A percentile compares a stretch with the other conserved stretches of the same genome.
Conservation (phyloP, 2,888 invertebrate species). For the Xanthia icteritia region DNA sequence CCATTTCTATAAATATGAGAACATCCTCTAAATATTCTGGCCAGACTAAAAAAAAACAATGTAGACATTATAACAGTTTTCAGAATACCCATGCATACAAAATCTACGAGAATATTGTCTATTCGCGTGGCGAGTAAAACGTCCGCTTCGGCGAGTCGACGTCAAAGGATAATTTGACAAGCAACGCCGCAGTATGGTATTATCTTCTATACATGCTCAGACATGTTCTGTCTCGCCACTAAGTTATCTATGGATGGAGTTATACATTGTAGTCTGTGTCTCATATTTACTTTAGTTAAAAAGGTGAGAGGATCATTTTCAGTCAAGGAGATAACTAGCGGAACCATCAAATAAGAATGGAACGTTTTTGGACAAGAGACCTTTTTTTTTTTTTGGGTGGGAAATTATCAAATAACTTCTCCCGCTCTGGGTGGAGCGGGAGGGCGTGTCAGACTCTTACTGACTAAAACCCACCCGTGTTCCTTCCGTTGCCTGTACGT, state of each 20-base stretch:
- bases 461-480: too few species aligned
- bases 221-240: slow-evolving; percentile 38
- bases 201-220: slow-evolving; percentile 47
- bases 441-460: too few species aligned
- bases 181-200: slow-evolving; percentile 52
- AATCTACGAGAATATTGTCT: slow-evolving; percentile 56
- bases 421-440: too few species aligned
- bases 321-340: too few species aligned
- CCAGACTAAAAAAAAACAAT: slow-evolving; percentile 9
- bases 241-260: slow-evolving; percentile 30
- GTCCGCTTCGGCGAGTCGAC: slow-evolving; percentile 58
- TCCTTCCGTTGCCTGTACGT: too few species aligned
- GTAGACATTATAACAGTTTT: slow-evolving; percentile 27
- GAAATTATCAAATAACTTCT: too few species aligned
- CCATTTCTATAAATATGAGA: not conserved
- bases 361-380: too few species aligned
- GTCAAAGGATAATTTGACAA: slow-evolving; percentile 63
- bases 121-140: slow-evolving; percentile 51
- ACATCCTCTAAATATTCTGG: not conserved
- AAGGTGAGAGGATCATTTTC: not conserved
- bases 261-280: slow-evolving; percentile 6
- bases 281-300: not conserved
- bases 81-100: slow-evolving; percentile 45
- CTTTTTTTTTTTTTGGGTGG: too few species aligned
- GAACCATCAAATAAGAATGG: too few species aligned